Conservation (phyloP, 1,140 invertebrate genomes). For the Drosophila ficusphila region DNA sequence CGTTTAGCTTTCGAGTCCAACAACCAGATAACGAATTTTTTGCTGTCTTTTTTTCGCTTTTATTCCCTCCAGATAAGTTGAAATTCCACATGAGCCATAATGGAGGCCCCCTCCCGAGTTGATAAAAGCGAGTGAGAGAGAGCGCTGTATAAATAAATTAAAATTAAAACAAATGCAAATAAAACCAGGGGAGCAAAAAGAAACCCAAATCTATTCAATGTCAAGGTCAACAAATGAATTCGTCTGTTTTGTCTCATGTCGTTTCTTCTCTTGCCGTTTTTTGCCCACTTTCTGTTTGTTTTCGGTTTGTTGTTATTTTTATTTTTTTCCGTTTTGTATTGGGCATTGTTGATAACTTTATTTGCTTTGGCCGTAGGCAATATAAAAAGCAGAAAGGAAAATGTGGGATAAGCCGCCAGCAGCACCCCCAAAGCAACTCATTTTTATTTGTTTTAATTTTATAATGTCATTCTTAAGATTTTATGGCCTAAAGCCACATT, state of each 20-base stretch:
- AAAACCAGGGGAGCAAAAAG: slow-evolving; percentile 2
- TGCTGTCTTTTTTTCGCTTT: neutral
- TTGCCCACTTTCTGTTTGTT: slow-evolving; percentile 42
- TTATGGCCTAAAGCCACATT: slow-evolving; percentile 23
- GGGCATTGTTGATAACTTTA: slow-evolving; percentile 78
- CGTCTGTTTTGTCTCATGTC: slow-evolving; percentile 33
- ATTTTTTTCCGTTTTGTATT: slow-evolving; percentile 52
- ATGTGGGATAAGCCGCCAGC: slow-evolving; percentile 44
- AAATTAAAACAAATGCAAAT: slow-evolving; percentile 54
- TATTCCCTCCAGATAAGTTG: slow-evolving; percentile 15
- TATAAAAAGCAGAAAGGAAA: slow-evolving; percentile 13
- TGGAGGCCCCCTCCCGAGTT: neutral
- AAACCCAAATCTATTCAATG: slow-evolving; percentile 67
- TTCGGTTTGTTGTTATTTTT: slow-evolving; percentile 31
- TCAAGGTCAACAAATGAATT: slow-evolving; percentile 64
- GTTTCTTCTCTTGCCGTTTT: slow-evolving; percentile 43
- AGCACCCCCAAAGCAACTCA: slow-evolving; percentile 30
- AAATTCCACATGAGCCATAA: slow-evolving; percentile 32
- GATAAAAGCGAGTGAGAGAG: slow-evolving; percentile 15
- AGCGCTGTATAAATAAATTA: slow-evolving; percentile 22
- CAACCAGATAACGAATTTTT: slow-evolving; percentile 15
- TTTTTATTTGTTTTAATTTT: slow-evolving; percentile 54
- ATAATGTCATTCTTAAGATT: slow-evolving; percentile 18
- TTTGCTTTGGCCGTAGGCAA: slow-evolving; percentile 57
- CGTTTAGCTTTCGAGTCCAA: neutral